These are phyloP conservation scores for Calephelis virginiensis DNA, from an alignment of 1,140 invertebrate species.

Conservation along the genomic window DNA sequence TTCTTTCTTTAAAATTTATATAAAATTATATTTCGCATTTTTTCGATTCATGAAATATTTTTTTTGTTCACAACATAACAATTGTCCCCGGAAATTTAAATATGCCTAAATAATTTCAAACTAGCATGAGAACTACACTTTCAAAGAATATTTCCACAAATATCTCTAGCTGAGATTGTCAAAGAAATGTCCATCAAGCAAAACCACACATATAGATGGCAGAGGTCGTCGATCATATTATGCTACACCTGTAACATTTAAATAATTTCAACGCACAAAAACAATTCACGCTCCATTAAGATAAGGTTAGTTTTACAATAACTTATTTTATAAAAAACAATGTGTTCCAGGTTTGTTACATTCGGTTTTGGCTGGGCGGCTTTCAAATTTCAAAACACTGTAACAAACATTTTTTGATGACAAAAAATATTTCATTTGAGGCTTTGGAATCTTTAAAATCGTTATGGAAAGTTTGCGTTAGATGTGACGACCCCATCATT, in stretches of 20 bases:
- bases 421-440: not conserved
- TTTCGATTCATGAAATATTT: too few relatives aligned
- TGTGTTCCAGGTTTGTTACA: conserved; percentile 35
- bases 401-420: not conserved
- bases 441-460: too few relatives aligned
- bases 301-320: conserved; percentile 29
- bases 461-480: too few relatives aligned
- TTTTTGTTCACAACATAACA: too few relatives aligned
- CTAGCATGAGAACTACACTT: too few relatives aligned
- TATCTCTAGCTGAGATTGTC: conserved; percentile 53
- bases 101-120: too few relatives aligned
- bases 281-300: conserved; percentile 30
- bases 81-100: too few relatives aligned
- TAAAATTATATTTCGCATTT: too few relatives aligned
- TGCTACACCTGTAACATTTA: conserved; percentile 24
- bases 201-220: conserved; percentile 58
- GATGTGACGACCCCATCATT: too few relatives aligned
- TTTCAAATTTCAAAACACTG: not conserved
- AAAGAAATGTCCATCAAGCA: conserved; percentile 68
- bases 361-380: conserved; percentile 12
- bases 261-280: conserved; percentile 28
- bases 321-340: conserved; percentile 28
- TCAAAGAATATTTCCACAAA: conserved; percentile 48
- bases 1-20: too few relatives aligned
- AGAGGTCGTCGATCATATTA: conserved; percentile 62